Conservation (phyloP, 2,797 vertebrate genomes). For the Malurus splendens region DNA sequence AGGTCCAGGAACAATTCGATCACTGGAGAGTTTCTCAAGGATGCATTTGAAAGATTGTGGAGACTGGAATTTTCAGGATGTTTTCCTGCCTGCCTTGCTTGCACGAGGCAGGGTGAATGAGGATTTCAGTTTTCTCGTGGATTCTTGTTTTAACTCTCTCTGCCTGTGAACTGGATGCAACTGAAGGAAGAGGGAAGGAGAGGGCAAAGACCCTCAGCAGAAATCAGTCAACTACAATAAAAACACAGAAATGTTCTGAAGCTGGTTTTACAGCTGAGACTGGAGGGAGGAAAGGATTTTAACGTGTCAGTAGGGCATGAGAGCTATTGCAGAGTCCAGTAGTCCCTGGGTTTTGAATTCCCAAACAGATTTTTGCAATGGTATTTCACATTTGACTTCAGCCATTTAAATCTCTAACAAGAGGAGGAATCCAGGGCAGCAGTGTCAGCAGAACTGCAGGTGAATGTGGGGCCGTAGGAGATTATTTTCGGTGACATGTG, state of each 20-base stretch:
- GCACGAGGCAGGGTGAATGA: background rate
- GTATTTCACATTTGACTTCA: background rate
- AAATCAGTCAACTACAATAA: background rate
- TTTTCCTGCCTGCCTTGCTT: background rate
- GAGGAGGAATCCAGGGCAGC: background rate
- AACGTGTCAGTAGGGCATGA: background rate
- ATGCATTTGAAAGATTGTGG: background rate
- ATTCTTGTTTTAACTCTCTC: background rate
- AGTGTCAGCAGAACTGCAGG: background rate
- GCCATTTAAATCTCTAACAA: background rate
- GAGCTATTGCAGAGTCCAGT: background rate
- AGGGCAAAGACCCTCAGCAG: background rate
- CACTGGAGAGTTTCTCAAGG: background rate
- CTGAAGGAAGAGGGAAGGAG: background rate
- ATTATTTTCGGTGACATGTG: background rate
- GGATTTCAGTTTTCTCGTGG: background rate
- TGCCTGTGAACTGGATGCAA: background rate
- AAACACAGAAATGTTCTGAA: background rate
- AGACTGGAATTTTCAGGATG: background rate
- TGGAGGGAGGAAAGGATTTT: background rate
- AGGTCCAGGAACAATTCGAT: background rate
- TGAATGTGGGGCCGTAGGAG: background rate
- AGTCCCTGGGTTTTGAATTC: background rate
- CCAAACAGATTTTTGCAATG: background rate
- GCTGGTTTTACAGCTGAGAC: background rate